These are phyloP conservation scores for Sipha flava DNA, from an alignment of 1,140 invertebrate genomes.

Conservation along the genomic window DNA sequence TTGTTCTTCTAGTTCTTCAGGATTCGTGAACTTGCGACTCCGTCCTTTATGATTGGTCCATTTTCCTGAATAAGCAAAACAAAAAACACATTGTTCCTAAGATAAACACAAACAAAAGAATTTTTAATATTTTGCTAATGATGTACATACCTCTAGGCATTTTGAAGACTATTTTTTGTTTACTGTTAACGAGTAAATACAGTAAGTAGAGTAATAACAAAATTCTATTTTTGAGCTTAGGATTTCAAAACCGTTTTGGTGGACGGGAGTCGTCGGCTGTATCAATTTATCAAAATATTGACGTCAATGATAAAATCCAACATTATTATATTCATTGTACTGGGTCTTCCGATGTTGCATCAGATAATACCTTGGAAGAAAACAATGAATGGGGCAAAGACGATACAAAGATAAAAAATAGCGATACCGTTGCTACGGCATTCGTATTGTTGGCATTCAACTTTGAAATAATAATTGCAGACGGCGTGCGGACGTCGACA, in stretches of 20 bases:
- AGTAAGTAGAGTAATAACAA: too few relatives aligned
- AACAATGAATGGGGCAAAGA: not conserved
- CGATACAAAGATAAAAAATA: not conserved
- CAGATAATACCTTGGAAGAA: not conserved
- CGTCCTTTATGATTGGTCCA: constrained; percentile 86
- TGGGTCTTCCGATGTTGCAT: not conserved
- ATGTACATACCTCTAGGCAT: not conserved
- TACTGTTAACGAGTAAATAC: not conserved
- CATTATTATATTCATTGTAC: not conserved
- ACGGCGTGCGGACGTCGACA: too few relatives aligned
- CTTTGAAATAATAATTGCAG: too few relatives aligned
- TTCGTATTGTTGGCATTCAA: not conserved
- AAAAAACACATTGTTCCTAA: constrained; percentile 16
- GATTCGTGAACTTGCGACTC: constrained; percentile 84
- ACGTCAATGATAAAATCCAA: not conserved
- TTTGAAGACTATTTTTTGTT: not conserved
- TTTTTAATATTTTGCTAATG: not conserved
- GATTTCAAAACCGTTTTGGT: not conserved
- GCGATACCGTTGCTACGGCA: not conserved
- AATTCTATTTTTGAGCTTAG: not conserved
- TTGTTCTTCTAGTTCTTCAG: constrained; percentile 82
- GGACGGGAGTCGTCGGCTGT: not conserved
- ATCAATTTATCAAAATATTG: constrained; percentile 20
- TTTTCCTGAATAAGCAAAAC: constrained; percentile 56
- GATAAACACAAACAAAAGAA: not conserved